A percentile compares a stretch with the other conserved stretches of the same genome.
phyloP scores from a whole-genome alignment of 2,113 vertebrate genomes.

The Phalacrocorax carbo region DNA sequence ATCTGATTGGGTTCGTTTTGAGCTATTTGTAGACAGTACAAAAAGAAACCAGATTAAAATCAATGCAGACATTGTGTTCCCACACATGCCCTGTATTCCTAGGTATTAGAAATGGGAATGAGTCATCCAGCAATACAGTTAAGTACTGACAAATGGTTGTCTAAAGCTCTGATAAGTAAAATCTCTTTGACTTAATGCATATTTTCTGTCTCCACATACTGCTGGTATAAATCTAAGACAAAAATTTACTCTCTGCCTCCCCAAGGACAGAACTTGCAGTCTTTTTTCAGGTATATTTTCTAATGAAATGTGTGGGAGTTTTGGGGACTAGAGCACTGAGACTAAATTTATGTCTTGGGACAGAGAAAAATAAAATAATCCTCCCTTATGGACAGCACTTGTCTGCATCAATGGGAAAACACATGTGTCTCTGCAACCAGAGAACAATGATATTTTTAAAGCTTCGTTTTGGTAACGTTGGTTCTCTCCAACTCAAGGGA shows the following conservation, averaged over 20 bases:
- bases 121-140: conserved; percentile 49
- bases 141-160: conserved; percentile 60
- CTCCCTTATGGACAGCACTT: not conserved
- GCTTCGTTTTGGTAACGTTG: not conserved
- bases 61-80: conserved; percentile 29
- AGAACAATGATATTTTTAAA: conserved; percentile 22
- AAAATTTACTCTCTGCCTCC: conserved; percentile 22
- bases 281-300: conserved; percentile 43
- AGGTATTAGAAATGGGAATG: conserved; percentile 42
- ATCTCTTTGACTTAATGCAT: conserved; percentile 5
- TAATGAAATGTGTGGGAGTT: conserved; percentile 10
- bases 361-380: conserved; percentile 4
- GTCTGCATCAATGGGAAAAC: conserved; percentile 2
- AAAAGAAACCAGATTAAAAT: conserved; percentile 62
- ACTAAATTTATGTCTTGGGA: not conserved
- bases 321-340: not conserved
- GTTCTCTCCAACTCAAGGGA: not conserved
- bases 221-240: conserved; percentile 16
- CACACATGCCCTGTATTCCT: conserved; percentile 44
- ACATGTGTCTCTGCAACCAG: not conserved
- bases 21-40: conserved; percentile 45
- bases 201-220: conserved; percentile 31
- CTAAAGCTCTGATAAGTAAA: conserved; percentile 50
- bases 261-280: conserved; percentile 16
- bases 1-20: conserved; percentile 17